phyloP scores from a whole-genome alignment of 2,113 vertebrate species.

The Drymodes brunneopygia region DNA sequence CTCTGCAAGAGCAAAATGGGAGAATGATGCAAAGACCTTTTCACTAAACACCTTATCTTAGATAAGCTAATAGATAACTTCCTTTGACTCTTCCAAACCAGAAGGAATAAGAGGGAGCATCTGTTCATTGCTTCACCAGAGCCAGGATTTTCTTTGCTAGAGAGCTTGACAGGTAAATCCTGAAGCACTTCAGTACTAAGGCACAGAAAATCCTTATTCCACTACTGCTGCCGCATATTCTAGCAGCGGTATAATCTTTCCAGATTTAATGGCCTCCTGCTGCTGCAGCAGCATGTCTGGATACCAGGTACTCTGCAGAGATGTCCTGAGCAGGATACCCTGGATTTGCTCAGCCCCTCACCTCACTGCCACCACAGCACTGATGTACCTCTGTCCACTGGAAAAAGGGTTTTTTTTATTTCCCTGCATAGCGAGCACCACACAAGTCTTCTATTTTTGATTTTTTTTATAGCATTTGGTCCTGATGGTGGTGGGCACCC shows the following conservation, averaged over 20 bases:
- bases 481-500: background rate
- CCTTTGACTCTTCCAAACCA: background rate
- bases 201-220: background rate
- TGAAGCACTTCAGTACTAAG: background rate
- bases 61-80: background rate
- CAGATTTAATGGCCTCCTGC: background rate
- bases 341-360: background rate
- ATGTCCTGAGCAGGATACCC: background rate
- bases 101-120: background rate
- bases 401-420: background rate
- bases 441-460: background rate
- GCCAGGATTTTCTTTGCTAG: background rate
- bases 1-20: background rate
- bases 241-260: background rate
- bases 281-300: background rate
- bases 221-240: background rate
- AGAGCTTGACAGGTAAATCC: background rate
- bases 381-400: background rate
- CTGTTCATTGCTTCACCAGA: background rate
- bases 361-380: accelerated
- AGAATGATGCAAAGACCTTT: background rate
- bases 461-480: background rate
- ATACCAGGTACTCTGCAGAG: background rate
- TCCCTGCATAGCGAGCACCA: background rate
- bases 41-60: background rate